Percentiles rank a stretch among this genome's conserved stretches.
Conservation (phyloP, 2,888 invertebrate species). For the Meandrusa payeni region DNA sequence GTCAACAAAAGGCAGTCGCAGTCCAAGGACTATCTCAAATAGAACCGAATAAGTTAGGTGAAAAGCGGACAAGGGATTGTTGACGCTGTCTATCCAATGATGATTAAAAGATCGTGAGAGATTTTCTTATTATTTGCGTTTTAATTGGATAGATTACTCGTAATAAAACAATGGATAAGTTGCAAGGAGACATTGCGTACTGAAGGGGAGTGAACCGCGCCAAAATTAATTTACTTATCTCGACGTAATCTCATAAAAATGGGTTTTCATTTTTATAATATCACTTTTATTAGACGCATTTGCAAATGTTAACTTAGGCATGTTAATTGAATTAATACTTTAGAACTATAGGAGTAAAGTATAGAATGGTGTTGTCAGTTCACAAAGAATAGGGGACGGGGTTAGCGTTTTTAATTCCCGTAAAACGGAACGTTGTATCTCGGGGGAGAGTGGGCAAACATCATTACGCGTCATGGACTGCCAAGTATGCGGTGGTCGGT, state of each 20-base stretch:
- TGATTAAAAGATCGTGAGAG: too few relatives aligned
- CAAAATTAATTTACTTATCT: conserved; percentile 27
- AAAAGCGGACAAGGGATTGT: too few relatives aligned
- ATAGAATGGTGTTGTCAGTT: conserved; percentile 1
- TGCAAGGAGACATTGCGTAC: conserved; percentile 5
- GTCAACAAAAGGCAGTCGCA: too few relatives aligned
- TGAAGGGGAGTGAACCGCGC: conserved; percentile 4
- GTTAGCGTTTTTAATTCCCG: conserved; percentile 62
- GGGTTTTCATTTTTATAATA: conserved; percentile 24
- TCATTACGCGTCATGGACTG: conserved; percentile 47
- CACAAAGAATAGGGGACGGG: conserved; percentile 31
- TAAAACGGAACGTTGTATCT: conserved; percentile 64
- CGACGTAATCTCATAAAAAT: conserved; percentile 26
- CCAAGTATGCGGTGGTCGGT: conserved; percentile 1
- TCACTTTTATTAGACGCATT: conserved; percentile 23
- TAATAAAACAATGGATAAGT: too few relatives aligned
- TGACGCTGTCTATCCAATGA: too few relatives aligned
- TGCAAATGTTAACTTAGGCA: not conserved
- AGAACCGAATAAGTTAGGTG: too few relatives aligned
- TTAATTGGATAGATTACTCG: too few relatives aligned
- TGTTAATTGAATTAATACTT: not conserved
- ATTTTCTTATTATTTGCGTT: too few relatives aligned
- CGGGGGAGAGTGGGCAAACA: conserved; percentile 68
- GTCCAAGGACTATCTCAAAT: too few relatives aligned
- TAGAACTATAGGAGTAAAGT: not conserved